These are phyloP conservation scores for Phthorimaea operculella DNA, from an alignment of 1,140 invertebrate species.

Conservation along the genomic window DNA sequence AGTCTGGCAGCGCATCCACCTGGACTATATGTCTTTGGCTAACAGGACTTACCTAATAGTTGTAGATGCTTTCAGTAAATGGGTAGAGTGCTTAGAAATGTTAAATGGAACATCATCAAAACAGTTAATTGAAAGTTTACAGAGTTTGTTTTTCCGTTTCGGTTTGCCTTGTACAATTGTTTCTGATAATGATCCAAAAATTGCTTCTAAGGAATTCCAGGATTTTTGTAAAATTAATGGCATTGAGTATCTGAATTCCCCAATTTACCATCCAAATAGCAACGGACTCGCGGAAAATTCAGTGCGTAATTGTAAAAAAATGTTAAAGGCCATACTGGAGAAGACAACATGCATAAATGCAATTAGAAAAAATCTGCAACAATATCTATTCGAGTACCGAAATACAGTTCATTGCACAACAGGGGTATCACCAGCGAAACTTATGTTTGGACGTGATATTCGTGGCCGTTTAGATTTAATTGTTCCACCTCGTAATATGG, in stretches of 20 bases:
- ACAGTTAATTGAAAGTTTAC: neutral
- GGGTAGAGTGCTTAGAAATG: slow-evolving; percentile 7
- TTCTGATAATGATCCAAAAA: too few relatives aligned
- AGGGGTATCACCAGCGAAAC: slow-evolving; percentile 14
- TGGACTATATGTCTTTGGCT: slow-evolving; percentile 2
- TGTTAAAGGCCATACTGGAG: slow-evolving; percentile 4
- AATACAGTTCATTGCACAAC: slow-evolving; percentile 16
- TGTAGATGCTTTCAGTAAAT: slow-evolving; percentile 9
- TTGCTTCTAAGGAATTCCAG: neutral
- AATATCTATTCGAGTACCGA: slow-evolving; percentile 19
- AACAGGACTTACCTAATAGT: slow-evolving; percentile 4
- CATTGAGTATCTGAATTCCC: neutral
- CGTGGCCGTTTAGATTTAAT: slow-evolving; percentile 12
- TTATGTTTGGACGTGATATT: slow-evolving; percentile 18
- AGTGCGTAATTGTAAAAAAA: slow-evolving; percentile 9
- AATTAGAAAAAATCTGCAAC: slow-evolving; percentile 6
- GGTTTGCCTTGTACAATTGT: slow-evolving; percentile 2
- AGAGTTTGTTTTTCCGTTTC: neutral
- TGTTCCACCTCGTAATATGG: neutral
- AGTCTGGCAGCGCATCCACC: slow-evolving; percentile 1
- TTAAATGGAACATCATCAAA: neutral
- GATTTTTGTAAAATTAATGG: slow-evolving; percentile 6
- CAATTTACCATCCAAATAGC: slow-evolving; percentile 7
- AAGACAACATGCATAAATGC: neutral
- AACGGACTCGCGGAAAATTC: slow-evolving; percentile 9